Evolutionary conservation across 2,888 invertebrate species (phyloP), one percentile per base, ranked within the genome.

Genomic region (Perizoma affinitatum): DNA sequence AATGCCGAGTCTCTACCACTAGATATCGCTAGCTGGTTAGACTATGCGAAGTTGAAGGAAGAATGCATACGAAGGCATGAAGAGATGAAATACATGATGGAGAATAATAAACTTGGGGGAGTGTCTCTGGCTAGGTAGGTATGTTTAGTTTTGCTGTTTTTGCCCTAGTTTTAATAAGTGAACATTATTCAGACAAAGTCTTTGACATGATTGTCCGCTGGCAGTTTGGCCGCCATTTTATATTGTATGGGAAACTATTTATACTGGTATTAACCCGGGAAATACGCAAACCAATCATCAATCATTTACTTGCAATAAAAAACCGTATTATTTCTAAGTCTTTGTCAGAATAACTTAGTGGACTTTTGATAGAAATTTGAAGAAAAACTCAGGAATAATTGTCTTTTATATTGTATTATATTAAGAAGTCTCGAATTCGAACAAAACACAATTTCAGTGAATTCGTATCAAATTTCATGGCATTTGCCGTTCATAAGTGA

Each of bases 1-100:
- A 83, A 83, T 58, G 90, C 84, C 48, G 88, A 88, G 47, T 67
- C 72, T 4, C 76, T 94, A 58, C 94, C 94, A 1, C 72, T 80
- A 57, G 89, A 93, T 67, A 80, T 94, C 64, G 87, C 88, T 36
- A 79, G 76, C 47, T 94, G 95, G 94, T 82, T 95, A 61, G 86
- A 95, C 74, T 95, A 94, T 77, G 92, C 88, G 47, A 84, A 84
- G 72, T 85, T 95, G 72, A 94, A 93, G 82, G 84, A 84, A 61
- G 88, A 93, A 71, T 96, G 96, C 76, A 61, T 91, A 33, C 80
- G 80, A 55, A 74, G 85, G 63, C 92, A 92, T 55, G 83, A 89
- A 55, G 84, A 91, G 63, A 67, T 92, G 44, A 87, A 81, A 45
- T 82, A 80, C 63, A 85, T 90, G 81, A 75, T 90, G 79, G 82